These are phyloP conservation scores for Orius laevigatus DNA, from an alignment of 1,140 invertebrate genomes.

Conservation along the genomic window DNA sequence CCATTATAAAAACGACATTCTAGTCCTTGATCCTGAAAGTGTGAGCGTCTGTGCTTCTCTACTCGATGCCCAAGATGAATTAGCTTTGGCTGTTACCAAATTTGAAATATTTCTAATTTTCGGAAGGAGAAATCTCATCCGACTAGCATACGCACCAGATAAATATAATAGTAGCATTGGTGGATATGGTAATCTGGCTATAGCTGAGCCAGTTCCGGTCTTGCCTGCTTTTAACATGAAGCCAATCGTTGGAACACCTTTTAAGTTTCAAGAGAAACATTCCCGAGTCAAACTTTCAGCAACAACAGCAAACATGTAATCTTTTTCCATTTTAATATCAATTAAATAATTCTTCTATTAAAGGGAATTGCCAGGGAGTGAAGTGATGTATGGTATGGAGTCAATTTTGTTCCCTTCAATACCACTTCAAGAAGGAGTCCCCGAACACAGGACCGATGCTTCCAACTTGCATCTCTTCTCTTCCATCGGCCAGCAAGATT, in stretches of 20 bases:
- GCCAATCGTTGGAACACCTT: slow-evolving; percentile 10
- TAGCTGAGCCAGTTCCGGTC: slow-evolving; percentile 8
- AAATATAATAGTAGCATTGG: slow-evolving; percentile 22
- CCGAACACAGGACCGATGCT: slow-evolving; percentile 15
- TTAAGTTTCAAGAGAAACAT: background rate
- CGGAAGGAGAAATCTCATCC: slow-evolving; percentile 44
- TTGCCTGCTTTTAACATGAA: slow-evolving; percentile 7
- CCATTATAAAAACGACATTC: slow-evolving; percentile 49
- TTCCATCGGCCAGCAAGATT: slow-evolving; percentile 21
- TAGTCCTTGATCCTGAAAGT: slow-evolving; percentile 53
- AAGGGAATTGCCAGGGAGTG: slow-evolving; percentile 5
- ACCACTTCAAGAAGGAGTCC: slow-evolving; percentile 14
- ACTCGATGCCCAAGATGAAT: slow-evolving; percentile 30
- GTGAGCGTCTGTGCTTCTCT: slow-evolving; percentile 33
- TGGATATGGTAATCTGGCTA: slow-evolving; percentile 13
- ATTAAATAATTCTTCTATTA: slow-evolving; percentile 1
- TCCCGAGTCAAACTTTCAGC: slow-evolving; percentile 1
- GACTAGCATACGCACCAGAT: slow-evolving; percentile 41
- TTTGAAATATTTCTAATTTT: slow-evolving; percentile 69
- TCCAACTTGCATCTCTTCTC: slow-evolving; percentile 13
- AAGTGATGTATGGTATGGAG: slow-evolving; percentile 17
- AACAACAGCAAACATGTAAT: slow-evolving; percentile 13
- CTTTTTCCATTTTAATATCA: slow-evolving; percentile 7
- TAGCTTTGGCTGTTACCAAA: slow-evolving; percentile 43
- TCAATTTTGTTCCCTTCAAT: slow-evolving; percentile 19